phyloP scores from a whole-genome alignment of 1,140 invertebrate species.

The Brachionus manjavacas region DNA sequence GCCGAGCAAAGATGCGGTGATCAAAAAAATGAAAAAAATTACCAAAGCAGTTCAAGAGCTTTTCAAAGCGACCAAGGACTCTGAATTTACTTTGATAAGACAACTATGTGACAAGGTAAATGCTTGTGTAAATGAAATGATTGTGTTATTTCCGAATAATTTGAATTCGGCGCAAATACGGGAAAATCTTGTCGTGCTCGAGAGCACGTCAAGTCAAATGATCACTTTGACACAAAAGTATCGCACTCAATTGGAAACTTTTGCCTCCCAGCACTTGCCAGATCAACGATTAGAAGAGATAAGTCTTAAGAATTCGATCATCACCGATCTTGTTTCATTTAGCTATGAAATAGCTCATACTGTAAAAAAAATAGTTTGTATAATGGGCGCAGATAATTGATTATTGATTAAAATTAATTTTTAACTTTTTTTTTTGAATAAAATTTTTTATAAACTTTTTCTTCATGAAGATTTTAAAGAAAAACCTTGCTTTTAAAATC shows the following conservation, averaged over 20 bases:
- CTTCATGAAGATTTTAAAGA: background rate
- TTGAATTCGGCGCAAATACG: background rate
- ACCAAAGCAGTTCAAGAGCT: constrained; percentile 41
- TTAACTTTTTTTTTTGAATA: background rate
- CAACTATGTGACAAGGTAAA: constrained; percentile 4
- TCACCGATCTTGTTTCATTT: constrained; percentile 31
- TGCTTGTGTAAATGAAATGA: constrained; percentile 33
- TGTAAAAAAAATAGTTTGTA: constrained; percentile 32
- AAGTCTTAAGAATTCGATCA: constrained; percentile 21
- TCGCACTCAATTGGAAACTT: background rate
- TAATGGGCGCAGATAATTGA: constrained; percentile 34
- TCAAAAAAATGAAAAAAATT: constrained; percentile 43
- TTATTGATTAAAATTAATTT: background rate
- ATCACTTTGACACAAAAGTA: background rate
- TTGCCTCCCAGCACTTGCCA: background rate
- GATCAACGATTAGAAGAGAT: background rate
- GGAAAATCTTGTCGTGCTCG: background rate
- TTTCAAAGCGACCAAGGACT: constrained; percentile 38
- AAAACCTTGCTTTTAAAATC: background rate
- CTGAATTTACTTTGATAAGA: background rate
- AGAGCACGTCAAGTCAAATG: background rate
- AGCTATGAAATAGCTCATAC: constrained; percentile 41
- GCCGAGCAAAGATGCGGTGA: constrained; percentile 22
- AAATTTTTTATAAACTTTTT: background rate
- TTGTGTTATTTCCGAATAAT: constrained; percentile 34